A percentile compares a stretch with the other conserved stretches of the same genome.
Evolutionary conservation across 2,797 vertebrate species (phyloP).

Genomic region (Menidia menidia): DNA sequence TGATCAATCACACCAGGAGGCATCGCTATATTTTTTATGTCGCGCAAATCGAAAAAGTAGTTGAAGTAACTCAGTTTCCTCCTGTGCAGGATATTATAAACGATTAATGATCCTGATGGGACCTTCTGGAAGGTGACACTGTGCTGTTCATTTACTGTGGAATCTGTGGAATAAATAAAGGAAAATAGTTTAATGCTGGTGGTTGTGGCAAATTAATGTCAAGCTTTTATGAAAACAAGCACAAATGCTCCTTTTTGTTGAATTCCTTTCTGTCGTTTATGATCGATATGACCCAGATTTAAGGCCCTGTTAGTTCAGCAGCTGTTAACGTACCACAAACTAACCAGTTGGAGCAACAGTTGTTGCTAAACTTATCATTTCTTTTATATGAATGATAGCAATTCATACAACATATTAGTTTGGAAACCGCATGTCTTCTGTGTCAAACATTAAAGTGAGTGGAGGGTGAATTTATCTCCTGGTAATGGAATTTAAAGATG

Average conservation of each 20-base stretch:
- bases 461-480: too few species aligned
- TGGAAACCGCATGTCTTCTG: too few species aligned
- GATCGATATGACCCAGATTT: not conserved
- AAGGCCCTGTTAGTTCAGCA: not conserved
- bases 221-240: too few species aligned
- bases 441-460: too few species aligned
- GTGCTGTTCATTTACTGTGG: not conserved
- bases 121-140: not conserved
- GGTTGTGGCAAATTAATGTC: too few species aligned
- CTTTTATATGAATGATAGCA: not conserved
- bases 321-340: not conserved
- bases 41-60: slow-evolving; percentile 10
- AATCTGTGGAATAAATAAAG: too few species aligned
- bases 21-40: slow-evolving; percentile 12
- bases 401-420: not conserved
- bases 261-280: not conserved
- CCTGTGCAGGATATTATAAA: not conserved
- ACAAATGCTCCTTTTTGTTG: too few species aligned
- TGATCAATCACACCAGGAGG: slow-evolving; percentile 66
- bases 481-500: too few species aligned
- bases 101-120: not conserved
- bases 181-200: too few species aligned
- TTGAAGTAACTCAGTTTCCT: slow-evolving; percentile 15
- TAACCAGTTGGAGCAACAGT: not conserved
- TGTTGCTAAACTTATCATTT: not conserved